Evolutionary conservation across 2,888 invertebrate genomes (phyloP).

Genomic region (Empis stercorea): DNA sequence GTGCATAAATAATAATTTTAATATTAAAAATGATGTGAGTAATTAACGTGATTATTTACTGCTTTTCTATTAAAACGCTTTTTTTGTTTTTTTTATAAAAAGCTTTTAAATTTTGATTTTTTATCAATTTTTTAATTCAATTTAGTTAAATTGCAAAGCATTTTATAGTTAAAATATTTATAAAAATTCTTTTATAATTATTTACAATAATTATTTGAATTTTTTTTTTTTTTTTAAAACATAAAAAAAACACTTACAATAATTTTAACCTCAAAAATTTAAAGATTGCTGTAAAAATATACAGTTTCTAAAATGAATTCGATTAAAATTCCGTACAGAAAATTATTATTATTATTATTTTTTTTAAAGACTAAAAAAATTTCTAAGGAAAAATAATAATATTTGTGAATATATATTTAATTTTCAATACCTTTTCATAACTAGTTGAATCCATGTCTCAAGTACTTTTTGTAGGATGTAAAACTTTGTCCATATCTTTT

Average conservation of each 20-base stretch:
- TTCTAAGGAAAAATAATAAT: background rate
- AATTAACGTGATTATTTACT: constrained; percentile 8
- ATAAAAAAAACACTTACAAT: too few relatives aligned
- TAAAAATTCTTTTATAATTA: too few relatives aligned
- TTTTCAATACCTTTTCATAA: constrained; percentile 25
- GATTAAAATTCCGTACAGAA: background rate
- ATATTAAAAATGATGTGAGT: too few relatives aligned
- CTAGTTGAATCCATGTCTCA: constrained; percentile 32
- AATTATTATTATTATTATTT: too few relatives aligned
- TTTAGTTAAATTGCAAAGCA: background rate
- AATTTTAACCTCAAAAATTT: too few relatives aligned
- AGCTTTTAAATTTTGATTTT: constrained; percentile 6
- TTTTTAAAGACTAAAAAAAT: background rate
- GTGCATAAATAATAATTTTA: too few relatives aligned
- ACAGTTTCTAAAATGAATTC: too few relatives aligned
- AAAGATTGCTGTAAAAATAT: too few relatives aligned
- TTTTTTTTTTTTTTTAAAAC: too few relatives aligned
- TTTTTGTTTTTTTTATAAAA: constrained; percentile 8
- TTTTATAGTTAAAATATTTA: background rate
- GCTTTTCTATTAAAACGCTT: too few relatives aligned
- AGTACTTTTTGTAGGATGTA: constrained; percentile 35
- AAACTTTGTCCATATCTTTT: constrained; percentile 36
- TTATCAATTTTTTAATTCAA: constrained; percentile 2
- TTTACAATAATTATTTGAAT: too few relatives aligned
- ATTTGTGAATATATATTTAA: constrained; percentile 6